A percentile compares a stretch with the other conserved stretches of the same genome.
phyloP scores from a whole-genome alignment of 2,888 invertebrate species.

The Portevinia maculata region DNA sequence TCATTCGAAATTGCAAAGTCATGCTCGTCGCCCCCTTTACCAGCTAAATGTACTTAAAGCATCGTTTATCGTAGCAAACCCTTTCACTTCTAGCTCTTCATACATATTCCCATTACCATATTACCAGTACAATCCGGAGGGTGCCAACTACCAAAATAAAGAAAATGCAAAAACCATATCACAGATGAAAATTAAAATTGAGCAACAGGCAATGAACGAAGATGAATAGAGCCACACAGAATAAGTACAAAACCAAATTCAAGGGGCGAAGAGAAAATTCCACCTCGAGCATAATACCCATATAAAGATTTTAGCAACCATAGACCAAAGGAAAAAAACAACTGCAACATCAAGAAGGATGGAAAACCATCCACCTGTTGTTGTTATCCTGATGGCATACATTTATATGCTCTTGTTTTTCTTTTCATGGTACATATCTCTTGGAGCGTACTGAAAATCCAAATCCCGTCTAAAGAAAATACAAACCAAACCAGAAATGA shows the following conservation, averaged over 20 bases:
- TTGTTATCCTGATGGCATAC: constrained; percentile 48
- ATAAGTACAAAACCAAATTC: constrained; percentile 22
- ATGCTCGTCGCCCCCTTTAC: not conserved
- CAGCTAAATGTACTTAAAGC: not conserved
- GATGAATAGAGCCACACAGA: constrained; percentile 19
- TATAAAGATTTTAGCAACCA: constrained; percentile 38
- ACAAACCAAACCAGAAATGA: constrained; percentile 3
- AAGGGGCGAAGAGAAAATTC: constrained; percentile 32
- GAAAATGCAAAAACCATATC: constrained; percentile 30
- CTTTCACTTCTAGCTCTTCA: not conserved
- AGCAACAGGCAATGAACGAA: constrained; percentile 44
- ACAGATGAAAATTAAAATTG: constrained; percentile 39
- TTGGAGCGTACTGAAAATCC: constrained; percentile 50
- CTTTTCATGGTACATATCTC: constrained; percentile 54
- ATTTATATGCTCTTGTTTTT: constrained; percentile 51
- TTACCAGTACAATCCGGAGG: not conserved
- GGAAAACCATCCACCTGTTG: constrained; percentile 63
- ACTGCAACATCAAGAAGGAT: constrained; percentile 10
- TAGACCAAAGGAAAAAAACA: not conserved
- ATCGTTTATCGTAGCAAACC: constrained; percentile 27
- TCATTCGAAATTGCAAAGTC: constrained; percentile 34
- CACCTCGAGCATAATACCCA: constrained; percentile 48
- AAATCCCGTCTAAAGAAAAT: constrained; percentile 58
- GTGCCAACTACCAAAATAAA: constrained; percentile 23
- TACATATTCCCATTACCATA: not conserved